Base-by-base conservation (phyloP, 2,888 invertebrate species). In the Lasioglossum villosulum region DNA sequence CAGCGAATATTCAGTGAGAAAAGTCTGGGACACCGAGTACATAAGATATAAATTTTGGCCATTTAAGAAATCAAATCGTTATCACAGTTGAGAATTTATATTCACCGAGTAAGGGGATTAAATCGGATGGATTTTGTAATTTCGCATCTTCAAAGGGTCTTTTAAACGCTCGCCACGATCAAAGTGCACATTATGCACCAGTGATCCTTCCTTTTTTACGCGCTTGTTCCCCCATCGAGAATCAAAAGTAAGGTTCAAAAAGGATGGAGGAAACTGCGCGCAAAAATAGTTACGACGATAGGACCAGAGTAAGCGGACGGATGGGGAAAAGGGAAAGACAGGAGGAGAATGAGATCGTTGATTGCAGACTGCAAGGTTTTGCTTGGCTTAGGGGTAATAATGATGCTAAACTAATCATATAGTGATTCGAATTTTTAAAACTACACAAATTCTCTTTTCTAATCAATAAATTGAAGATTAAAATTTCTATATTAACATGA, bases 231-330 rank as follows among this genome's bases (percentile, higher is more conserved):
- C 59, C 68, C 75, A 66, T 76, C 80, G 70, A 37, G 73, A 80
- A 76, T 73, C 77, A 81, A 86, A 83, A 81, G 83, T 86, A 63
- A 86, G 83, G 81, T 86, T 83, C 73, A 77, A 87, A 87, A 83
- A 72, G 75, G 81, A 75, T 70, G 83, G 81, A 78, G 76, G 78
- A 76, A 68, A 68, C 78, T 80, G 76, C 75, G 87, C 77, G 87
- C 87, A 86, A 79, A 87, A 86, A 87, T 86, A 87, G 86, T 83
- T 86, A 68, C 68, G 66, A 75, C 70, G 83, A 81, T 78, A 83
- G 87, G 75, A 48, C 83, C 68, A 75, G 37, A 39, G 77, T 78
- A 82, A 86, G 75, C 78, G 82, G 75, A 74, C 59, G 77, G 42
- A 23, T 5, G 52, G 30, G 37, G n/a, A 59, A 48, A 70, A 71